A percentile compares a stretch with the other conserved stretches of the same genome.
These are phyloP conservation scores for Psittacula cyanocephala DNA, from an alignment of 2,113 vertebrate genomes.

Conservation along the genomic window DNA sequence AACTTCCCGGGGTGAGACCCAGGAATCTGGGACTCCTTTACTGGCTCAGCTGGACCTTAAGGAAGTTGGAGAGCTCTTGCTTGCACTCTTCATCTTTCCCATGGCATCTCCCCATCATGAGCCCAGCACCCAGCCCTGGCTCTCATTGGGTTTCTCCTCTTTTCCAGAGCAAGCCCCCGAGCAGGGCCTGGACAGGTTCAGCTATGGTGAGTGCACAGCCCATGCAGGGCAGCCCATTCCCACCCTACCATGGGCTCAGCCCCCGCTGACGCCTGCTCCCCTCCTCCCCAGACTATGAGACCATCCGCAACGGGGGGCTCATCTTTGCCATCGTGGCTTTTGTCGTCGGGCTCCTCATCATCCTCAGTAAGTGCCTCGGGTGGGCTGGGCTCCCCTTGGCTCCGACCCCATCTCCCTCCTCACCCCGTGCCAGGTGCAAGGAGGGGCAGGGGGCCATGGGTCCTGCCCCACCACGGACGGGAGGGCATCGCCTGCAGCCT, in stretches of 20 bases:
- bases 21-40: neutral
- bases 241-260: neutral
- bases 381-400: accelerated
- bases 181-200: conserved; percentile 50
- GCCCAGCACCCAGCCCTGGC: neutral
- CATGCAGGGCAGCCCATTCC: neutral
- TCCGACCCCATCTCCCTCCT: neutral
- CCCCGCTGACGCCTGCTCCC: neutral
- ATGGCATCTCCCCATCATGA: accelerated
- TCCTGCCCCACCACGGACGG: neutral
- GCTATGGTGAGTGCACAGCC: conserved; percentile 35
- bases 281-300: conserved; percentile 76
- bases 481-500: neutral
- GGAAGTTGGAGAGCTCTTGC: neutral
- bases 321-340: conserved; percentile 84
- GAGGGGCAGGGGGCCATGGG: neutral
- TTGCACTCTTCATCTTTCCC: neutral
- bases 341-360: conserved; percentile 78
- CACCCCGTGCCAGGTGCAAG: neutral
- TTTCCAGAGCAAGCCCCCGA: conserved; percentile 26
- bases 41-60: neutral
- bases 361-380: conserved; percentile 78
- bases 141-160: neutral
- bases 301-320: conserved; percentile 81
- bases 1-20: neutral